Percentiles rank a stretch among this genome's conserved stretches.
These are phyloP conservation scores for Venustoraphidia nigricollis DNA, from an alignment of 2,888 invertebrate species.

Conservation along the genomic window DNA sequence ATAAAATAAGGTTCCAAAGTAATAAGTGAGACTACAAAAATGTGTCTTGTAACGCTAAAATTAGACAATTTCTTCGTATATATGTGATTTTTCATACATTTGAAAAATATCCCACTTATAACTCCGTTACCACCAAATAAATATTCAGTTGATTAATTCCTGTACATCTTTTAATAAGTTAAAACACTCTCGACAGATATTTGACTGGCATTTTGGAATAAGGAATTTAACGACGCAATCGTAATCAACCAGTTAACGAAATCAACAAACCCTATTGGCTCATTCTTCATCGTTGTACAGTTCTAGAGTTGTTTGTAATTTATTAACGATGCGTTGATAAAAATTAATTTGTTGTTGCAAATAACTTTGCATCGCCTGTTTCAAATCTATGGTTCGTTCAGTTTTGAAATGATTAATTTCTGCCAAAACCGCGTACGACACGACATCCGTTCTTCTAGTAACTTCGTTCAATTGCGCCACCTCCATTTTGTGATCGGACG, in stretches of 20 bases:
- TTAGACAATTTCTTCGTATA: too few species aligned
- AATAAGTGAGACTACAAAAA: too few species aligned
- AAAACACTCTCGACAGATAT: too few species aligned
- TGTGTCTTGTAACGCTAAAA: too few species aligned
- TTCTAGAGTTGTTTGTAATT: slow-evolving; percentile 46
- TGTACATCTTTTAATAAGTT: too few species aligned
- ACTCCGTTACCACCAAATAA: too few species aligned
- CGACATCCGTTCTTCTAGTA: slow-evolving; percentile 70
- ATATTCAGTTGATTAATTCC: too few species aligned
- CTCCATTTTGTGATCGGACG: slow-evolving; percentile 69
- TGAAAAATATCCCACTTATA: too few species aligned
- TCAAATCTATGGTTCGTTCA: slow-evolving; percentile 74
- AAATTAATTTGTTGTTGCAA: slow-evolving; percentile 80
- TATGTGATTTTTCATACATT: too few species aligned
- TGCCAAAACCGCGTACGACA: slow-evolving; percentile 85
- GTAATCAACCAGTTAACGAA: not conserved
- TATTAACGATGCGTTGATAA: slow-evolving; percentile 70
- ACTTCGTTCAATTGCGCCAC: slow-evolving; percentile 67
- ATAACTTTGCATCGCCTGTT: slow-evolving; percentile 71
- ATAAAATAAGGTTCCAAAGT: too few species aligned
- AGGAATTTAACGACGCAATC: too few species aligned
- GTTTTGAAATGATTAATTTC: slow-evolving; percentile 88
- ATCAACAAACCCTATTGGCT: not conserved
- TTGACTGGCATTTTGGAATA: too few species aligned
- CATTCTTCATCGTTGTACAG: slow-evolving; percentile 30